Percentiles rank a stretch among this genome's conserved stretches.
These are phyloP conservation scores for Momotus momota DNA, from an alignment of 2,797 vertebrate species.

Conservation along the genomic window DNA sequence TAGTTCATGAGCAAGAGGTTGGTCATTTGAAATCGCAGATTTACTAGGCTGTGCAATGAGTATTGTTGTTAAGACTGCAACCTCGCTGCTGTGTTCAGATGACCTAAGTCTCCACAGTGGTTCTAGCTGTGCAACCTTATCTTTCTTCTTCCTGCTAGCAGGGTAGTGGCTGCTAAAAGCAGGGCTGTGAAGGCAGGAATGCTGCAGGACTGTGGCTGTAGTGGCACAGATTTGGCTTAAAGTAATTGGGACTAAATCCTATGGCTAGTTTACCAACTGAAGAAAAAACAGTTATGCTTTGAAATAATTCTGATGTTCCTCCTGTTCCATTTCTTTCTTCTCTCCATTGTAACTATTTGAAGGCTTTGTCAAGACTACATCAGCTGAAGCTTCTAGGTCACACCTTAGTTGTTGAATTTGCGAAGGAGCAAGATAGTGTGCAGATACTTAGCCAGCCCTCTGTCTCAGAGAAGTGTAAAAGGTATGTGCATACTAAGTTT, in stretches of 20 bases:
- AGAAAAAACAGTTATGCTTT: background rate
- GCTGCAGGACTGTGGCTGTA: fast-evolving
- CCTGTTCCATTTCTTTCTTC: background rate
- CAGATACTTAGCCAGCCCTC: constrained; percentile 85
- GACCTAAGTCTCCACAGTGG: background rate
- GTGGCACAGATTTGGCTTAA: background rate
- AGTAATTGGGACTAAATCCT: background rate
- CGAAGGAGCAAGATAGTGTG: constrained; percentile 86
- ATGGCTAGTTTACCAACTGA: background rate
- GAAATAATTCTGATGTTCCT: background rate
- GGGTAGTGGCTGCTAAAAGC: background rate
- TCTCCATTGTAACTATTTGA: background rate
- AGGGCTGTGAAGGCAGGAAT: background rate
- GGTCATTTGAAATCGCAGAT: background rate
- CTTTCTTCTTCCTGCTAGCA: background rate
- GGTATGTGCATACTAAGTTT: constrained; percentile 65
- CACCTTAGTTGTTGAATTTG: constrained; percentile 92
- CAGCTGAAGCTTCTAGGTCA: constrained; percentile 90
- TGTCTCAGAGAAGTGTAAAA: constrained; percentile 79
- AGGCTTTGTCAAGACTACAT: constrained; percentile 93
- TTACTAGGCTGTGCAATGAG: background rate
- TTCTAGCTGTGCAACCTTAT: background rate
- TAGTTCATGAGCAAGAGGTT: background rate
- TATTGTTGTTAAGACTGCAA: background rate
- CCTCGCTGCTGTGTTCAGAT: background rate